Evolutionary conservation across 2,888 invertebrate genomes (phyloP).

Genomic region (Esperia sulphurella): DNA sequence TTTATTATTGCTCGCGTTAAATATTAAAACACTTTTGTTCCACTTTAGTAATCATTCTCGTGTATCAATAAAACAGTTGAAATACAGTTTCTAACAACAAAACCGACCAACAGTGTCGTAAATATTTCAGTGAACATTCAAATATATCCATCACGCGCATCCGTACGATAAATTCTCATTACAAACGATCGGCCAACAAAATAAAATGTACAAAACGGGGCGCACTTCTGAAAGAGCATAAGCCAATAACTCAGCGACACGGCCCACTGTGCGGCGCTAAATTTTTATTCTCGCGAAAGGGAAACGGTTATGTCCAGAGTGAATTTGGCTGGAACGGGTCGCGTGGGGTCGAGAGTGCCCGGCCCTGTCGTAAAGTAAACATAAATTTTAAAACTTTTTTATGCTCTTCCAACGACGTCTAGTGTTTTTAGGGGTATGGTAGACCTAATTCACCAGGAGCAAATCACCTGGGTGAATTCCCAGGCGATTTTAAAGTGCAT

Average conservation of each 20-base stretch:
- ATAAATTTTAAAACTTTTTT: conserved; percentile 17
- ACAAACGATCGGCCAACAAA: conserved; percentile 34
- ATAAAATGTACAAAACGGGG: conserved; percentile 33
- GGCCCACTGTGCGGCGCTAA: conserved; percentile 55
- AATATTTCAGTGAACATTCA: conserved; percentile 16
- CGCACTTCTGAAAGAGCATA: conserved; percentile 21
- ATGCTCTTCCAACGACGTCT: not conserved
- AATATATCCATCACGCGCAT: conserved; percentile 31
- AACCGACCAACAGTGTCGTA: not conserved
- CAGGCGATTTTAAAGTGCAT: no score
- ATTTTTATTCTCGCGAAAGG: conserved; percentile 60
- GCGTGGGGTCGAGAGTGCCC: conserved; percentile 25
- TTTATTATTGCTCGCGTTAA: not conserved
- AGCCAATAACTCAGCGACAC: conserved; percentile 47
- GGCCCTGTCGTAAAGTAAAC: conserved; percentile 32
- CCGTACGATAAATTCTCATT: conserved; percentile 39
- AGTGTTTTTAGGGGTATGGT: no score
- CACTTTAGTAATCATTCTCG: not conserved
- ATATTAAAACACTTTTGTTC: not conserved
- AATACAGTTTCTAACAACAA: not conserved
- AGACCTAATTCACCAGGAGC: no score
- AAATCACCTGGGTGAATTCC: no score
- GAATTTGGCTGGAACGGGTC: conserved; percentile 47
- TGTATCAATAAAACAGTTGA: not conserved
- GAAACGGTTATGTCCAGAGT: conserved; percentile 64